Evolutionary conservation across 2,113 vertebrate genomes (phyloP), one percentile per base, ranked within the genome.

Genomic region (Sprattus sprattus): DNA sequence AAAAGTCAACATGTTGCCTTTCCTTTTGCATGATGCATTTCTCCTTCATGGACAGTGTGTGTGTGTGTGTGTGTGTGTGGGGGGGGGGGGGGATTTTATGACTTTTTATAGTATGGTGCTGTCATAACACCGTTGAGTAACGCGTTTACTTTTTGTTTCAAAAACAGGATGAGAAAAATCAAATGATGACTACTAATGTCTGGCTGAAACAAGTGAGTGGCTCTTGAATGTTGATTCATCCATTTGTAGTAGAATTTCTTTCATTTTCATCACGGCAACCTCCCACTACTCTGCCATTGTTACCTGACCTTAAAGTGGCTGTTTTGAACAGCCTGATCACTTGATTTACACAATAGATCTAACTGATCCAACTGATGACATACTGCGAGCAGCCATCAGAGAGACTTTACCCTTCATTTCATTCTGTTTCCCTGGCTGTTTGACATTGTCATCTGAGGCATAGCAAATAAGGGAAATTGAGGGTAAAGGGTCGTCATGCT

Each of bases 131-230:
- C 2, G 39, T 39, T 25, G 60, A 67, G 28, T 39, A 39, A 15
- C 2, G 13, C 16, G 28, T 39, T 28, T 28, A 22, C 22, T 32
- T 75, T 39, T 75, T 75, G 67, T 75, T 81, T 50, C 67, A 28
- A 94, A 18, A 78, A 83, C 90, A 97, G 96, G 95, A 96, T 0
- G 95, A 97, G 89, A 96, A 96, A 89, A 97, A 96, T 47, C 96
- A 96, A 88, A 96, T 97, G 96, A 96, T 97, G 96, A 96, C 95
- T 0, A 96, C 95, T 0, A 96, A 96, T 0, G 94, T 97, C 83
- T 97, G 95, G 96, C 95, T 97, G 87, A 96, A 96, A 84, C 96
- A 96, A 94, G 95, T 96, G 83, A 86, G 95, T 91, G 54, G 39
- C 49, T 54, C 50, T 32, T 52, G 8, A 0, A 71, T 54, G 57